Evolutionary conservation across 1,140 invertebrate genomes (phyloP).

Genomic region (Bathynomus jamesi): DNA sequence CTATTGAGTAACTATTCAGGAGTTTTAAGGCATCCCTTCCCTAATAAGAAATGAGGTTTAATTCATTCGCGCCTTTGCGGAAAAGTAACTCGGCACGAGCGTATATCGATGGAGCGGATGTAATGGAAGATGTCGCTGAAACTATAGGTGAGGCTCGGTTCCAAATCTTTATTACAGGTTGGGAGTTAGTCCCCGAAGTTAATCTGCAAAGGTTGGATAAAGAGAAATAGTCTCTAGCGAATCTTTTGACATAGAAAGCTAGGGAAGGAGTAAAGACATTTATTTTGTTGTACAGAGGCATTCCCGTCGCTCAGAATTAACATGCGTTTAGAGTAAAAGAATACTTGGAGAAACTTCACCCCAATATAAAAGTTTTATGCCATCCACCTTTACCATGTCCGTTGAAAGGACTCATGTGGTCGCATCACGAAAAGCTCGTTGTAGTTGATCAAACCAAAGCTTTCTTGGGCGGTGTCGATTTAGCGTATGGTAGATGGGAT

Average conservation of each 20-base stretch:
- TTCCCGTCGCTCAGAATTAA: constrained; percentile 9
- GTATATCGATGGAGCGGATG: background rate
- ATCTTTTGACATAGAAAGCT: constrained; percentile 11
- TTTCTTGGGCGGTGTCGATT: constrained; percentile 14
- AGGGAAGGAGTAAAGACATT: constrained; percentile 9
- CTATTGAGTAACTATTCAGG: background rate
- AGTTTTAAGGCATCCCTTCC: background rate
- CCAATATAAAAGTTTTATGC: constrained; percentile 15
- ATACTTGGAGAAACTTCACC: constrained; percentile 8
- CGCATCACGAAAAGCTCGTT: constrained; percentile 13
- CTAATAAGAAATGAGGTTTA: too few species aligned
- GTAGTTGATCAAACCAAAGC: constrained; percentile 10
- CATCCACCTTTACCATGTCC: background rate
- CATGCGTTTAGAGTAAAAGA: constrained; percentile 4
- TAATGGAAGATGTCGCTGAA: background rate
- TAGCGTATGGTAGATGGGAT: constrained; percentile 16
- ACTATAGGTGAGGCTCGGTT: background rate
- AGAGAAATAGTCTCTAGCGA: background rate
- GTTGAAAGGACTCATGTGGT: constrained; percentile 12
- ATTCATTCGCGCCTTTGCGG: background rate
- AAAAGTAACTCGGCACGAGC: background rate
- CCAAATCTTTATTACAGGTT: background rate
- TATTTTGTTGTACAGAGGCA: constrained; percentile 16
- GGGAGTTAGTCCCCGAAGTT: background rate
- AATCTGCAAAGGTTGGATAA: background rate